Evolutionary conservation across 2,797 vertebrate genomes (phyloP).

Genomic region (Capromys pilorides): DNA sequence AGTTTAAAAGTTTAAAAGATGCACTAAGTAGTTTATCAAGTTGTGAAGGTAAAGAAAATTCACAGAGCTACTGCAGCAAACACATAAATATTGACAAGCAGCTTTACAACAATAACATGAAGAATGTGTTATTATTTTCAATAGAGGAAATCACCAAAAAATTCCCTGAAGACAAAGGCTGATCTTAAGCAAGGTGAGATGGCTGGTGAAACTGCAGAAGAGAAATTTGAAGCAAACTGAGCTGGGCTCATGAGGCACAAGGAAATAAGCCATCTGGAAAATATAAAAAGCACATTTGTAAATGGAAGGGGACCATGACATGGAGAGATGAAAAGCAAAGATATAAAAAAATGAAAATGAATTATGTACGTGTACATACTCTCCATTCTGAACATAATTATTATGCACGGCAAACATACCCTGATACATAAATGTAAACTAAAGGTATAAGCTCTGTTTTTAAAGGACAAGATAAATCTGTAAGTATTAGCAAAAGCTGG

Average conservation of each 20-base stretch:
- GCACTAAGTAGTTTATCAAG: not conserved
- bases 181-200: not conserved
- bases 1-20: not conserved
- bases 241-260: not conserved
- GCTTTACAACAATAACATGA: not conserved
- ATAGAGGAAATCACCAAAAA: not conserved
- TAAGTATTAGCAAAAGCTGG: not conserved
- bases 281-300: not conserved
- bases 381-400: not conserved
- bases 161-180: not conserved
- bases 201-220: not conserved
- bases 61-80: not conserved
- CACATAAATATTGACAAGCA: not conserved
- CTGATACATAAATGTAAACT: not conserved
- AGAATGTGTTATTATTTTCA: not conserved
- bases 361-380: not conserved
- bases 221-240: not conserved
- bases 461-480: not conserved
- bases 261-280: not conserved
- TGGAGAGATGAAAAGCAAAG: not conserved
- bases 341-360: not conserved
- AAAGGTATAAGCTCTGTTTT: not conserved
- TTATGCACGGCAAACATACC: not conserved
- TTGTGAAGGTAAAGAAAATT: not conserved
- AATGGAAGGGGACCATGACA: not conserved